Base-by-base conservation (phyloP, 2,113 vertebrate genomes). In the Caloenas nicobarica region DNA sequence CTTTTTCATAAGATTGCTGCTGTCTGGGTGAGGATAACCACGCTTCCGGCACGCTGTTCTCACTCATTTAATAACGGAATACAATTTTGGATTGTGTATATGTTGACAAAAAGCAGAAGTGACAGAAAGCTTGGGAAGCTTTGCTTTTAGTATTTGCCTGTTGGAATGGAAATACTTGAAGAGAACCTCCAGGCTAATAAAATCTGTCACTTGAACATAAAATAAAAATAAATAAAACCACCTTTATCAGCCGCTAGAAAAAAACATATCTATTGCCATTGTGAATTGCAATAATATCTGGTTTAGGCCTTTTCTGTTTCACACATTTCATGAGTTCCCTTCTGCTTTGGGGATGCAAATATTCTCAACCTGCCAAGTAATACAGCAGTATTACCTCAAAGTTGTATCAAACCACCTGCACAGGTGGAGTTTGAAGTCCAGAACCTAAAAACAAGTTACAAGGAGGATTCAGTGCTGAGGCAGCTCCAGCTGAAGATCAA, bases 21-120 rank as follows among this genome's bases (percentile, higher is more conserved):
- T 48, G 8, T 53, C 62, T 77, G 71, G 61, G 34, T 88, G 81
- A 91, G 56, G 78, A 86, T 54, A 95, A 94, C 42, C 64, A 51
- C 17, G 60, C 85, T 95, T 93, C 88, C 81, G 95, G 96, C 64
- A 91, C 66, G 51, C 51, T 83, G 54, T 77, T 94, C 62, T 80
- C 29, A 0, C 74, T 91, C 80, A 64, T 83, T 96, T 90, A 96
- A 96, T 96, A 94, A 90, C 1, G 1, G 79, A 72, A 88, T 94
- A 62, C 79, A 81, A 44, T 86, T 89, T 60, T 74, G 46, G 34
- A 58, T 54, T 69, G 58, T 61, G 81, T 89, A 33, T 79, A 78
- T 33, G 42, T 70, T 94, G 94, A 96, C 92, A 95, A 83, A 95
- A 92, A 97, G 48, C 69, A 93, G 89, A 96, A 96, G 72, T 90